Percentiles rank a stretch among this genome's conserved stretches.
phyloP scores from a whole-genome alignment of 2,888 invertebrate genomes.

The Euphydryas editha region DNA sequence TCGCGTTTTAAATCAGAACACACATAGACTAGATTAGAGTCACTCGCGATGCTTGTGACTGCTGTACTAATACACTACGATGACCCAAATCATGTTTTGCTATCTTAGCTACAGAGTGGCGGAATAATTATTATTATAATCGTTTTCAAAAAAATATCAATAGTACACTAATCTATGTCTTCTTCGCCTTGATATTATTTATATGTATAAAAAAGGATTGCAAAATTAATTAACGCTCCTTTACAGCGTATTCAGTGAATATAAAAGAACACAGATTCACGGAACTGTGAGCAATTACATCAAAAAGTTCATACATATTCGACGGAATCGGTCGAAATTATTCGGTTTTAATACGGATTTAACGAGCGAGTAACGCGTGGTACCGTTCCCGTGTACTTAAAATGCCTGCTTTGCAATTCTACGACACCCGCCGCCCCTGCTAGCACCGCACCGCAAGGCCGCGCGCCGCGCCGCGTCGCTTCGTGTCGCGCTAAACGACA shows the following conservation, averaged over 20 bases:
- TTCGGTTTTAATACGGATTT: constrained; percentile 22
- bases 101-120: too few species aligned
- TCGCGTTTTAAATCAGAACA: too few species aligned
- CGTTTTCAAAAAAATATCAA: too few species aligned
- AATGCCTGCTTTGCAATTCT: constrained; percentile 36
- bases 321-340: constrained; percentile 3
- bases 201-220: not conserved
- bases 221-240: not conserved
- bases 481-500: constrained; percentile 7
- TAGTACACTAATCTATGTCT: too few species aligned
- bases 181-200: too few species aligned
- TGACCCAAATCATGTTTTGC: too few species aligned
- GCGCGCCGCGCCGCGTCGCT: not conserved
- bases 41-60: too few species aligned
- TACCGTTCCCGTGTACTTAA: constrained; percentile 8
- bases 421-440: not conserved
- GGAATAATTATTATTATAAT: too few species aligned
- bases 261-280: not conserved
- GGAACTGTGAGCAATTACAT: not conserved
- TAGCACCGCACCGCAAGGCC: not conserved
- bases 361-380: constrained; percentile 20
- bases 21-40: too few species aligned
- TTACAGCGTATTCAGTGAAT: not conserved
- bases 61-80: too few species aligned
- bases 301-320: constrained; percentile 19